phyloP scores from a whole-genome alignment of 2,888 invertebrate species.

The Lycophotia porphyrea region DNA sequence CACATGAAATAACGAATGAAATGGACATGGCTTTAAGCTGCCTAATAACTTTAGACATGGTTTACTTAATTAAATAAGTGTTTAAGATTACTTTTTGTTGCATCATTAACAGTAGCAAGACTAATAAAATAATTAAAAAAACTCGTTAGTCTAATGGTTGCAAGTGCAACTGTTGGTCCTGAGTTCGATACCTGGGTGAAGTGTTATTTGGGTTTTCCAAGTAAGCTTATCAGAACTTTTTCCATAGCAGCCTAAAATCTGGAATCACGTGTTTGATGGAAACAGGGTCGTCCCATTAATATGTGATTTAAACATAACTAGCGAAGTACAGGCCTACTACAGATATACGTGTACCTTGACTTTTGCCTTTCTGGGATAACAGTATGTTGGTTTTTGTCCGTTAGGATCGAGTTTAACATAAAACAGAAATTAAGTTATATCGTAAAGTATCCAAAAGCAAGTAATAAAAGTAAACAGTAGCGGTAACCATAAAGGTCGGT shows the following conservation, averaged over 20 bases:
- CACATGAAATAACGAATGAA: not conserved
- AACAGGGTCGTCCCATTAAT: not conserved
- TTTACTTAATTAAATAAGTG: not conserved
- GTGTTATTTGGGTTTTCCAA: not conserved
- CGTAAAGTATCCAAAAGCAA: conserved; percentile 32
- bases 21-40: conserved; percentile 14
- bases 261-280: not conserved
- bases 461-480: conserved; percentile 79
- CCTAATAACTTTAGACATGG: not conserved
- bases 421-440: conserved; percentile 11
- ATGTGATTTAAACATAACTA: not conserved
- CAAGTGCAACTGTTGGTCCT: not conserved
- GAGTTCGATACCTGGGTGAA: not conserved
- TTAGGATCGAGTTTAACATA: not conserved
- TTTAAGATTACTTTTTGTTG: not conserved
- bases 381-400: not conserved
- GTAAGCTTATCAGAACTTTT: not conserved
- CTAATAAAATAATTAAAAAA: not conserved
- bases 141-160: not conserved
- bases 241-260: not conserved
- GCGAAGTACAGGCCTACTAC: not conserved
- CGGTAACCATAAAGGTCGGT: conserved; percentile 77
- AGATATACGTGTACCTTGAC: not conserved
- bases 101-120: no score
- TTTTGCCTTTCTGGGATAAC: not conserved